Evolutionary conservation across 2,888 invertebrate genomes (phyloP), one percentile per base, ranked within the genome.

Genomic region (Trypoxylon attenuatum): DNA sequence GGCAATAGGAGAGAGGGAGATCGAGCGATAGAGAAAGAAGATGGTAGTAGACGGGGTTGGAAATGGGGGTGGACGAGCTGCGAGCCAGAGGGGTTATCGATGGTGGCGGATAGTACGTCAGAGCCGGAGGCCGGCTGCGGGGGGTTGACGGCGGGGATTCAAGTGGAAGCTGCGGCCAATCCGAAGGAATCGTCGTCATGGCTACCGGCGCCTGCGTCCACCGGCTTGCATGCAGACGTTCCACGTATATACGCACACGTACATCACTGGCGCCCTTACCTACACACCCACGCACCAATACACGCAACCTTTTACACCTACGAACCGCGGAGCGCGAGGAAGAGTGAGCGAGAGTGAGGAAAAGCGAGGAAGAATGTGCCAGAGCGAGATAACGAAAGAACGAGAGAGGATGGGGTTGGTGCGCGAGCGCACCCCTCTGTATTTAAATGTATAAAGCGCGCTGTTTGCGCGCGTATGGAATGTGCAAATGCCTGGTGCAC

Each of bases 141-240:
- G 63, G 73, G 73, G 70, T 73, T 68, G 73, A 73, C 72, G 77
- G 76, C 73, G 79, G 83, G 82, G 81, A 81, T 82, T 81, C 80
- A 80, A 84, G 84, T 84, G 84, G 84, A 84, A 81, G 82, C 83
- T 83, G 84, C 73, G 83, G 83, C 86, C 86, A 86, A 86, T 87
- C 86, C 85, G 83, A 87, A 85, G 85, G 83, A 86, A 83, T 82
- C 83, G 86, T 86, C 81, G 81, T 79, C 84, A 86, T 86, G 83
- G 79, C 82, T 84, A 85, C 85, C 81, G 77, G 85, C 85, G 83
- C 85, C 84, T 85, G 85, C 83, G 84, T 83, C 79, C 80, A 79
- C 73, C 74, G 76, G 68, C 66, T 72, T 64, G 66, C 73, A 66
- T 64, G 63, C 69, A 73, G 73, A 71, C 73, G 65, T 65, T 72